Evolutionary conservation across 2,113 vertebrate genomes (phyloP).

Genomic region (Odocoileus virginianus): DNA sequence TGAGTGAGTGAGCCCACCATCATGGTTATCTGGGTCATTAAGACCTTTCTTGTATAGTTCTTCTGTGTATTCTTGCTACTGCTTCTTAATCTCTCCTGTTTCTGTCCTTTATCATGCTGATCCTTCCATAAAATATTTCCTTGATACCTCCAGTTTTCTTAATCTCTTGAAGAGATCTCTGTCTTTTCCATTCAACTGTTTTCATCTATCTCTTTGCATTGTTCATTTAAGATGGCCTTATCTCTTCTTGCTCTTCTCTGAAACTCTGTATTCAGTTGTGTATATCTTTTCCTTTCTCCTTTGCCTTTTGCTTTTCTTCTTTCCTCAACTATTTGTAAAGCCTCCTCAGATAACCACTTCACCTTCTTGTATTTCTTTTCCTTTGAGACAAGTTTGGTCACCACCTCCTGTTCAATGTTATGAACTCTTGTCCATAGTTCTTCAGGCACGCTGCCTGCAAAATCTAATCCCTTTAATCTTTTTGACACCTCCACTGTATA

Average conservation of each 20-base stretch:
- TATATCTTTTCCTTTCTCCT: not conserved
- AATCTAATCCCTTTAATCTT: not conserved
- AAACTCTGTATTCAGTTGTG: not conserved
- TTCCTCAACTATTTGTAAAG: not conserved
- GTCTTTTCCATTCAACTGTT: not conserved
- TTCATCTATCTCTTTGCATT: not conserved
- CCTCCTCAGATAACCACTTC: not conserved
- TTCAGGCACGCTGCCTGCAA: not conserved
- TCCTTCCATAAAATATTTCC: not conserved
- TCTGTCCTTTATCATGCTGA: not conserved
- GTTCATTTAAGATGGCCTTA: not conserved
- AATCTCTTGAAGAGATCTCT: not conserved
- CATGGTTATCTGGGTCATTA: not conserved
- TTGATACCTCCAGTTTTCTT: not conserved
- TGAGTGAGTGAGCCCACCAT: not conserved
- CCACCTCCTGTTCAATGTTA: not conserved
- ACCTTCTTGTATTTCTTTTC: not conserved
- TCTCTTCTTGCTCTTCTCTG: not conserved
- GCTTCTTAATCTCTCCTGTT: not conserved
- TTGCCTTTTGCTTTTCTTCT: not conserved
- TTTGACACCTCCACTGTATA: not conserved
- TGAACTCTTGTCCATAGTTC: not conserved
- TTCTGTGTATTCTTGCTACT: not conserved
- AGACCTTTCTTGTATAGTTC: not conserved
- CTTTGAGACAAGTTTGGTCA: not conserved